Conservation (phyloP, 2,113 vertebrate species). For the Alexandromys fortis region DNA sequence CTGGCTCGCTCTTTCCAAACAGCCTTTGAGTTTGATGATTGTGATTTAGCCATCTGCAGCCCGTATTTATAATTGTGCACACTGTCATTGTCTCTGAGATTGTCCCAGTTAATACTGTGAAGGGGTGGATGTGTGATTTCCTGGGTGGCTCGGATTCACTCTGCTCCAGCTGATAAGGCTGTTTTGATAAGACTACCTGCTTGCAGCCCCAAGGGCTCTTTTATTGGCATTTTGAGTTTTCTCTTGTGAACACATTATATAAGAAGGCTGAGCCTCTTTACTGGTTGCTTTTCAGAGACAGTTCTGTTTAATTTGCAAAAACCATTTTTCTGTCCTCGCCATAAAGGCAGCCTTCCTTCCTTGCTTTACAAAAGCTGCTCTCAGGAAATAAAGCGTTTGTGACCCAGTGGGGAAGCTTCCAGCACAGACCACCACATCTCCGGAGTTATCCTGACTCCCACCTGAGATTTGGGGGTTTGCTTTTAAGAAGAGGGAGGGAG, state of each 20-base stretch:
- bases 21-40: slow-evolving; percentile 63
- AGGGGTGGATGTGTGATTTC: slow-evolving; percentile 73
- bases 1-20: slow-evolving; percentile 69
- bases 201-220: slow-evolving; percentile 37
- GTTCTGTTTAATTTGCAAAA: slow-evolving; percentile 77
- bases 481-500: slow-evolving; percentile 52
- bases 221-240: slow-evolving; percentile 68
- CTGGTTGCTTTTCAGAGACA: slow-evolving; percentile 61
- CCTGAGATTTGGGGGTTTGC: slow-evolving; percentile 76
- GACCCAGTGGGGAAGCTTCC: slow-evolving; percentile 61
- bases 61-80: slow-evolving; percentile 60
- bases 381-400: slow-evolving; percentile 64
- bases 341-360: slow-evolving; percentile 65
- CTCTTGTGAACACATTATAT: slow-evolving; percentile 61
- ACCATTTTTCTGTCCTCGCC: slow-evolving; percentile 70
- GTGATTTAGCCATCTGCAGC: slow-evolving; percentile 65
- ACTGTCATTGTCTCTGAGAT: slow-evolving; percentile 69
- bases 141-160: slow-evolving; percentile 67
- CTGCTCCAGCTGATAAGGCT: slow-evolving; percentile 15
- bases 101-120: slow-evolving; percentile 73
- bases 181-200: slow-evolving; percentile 66
- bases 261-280: slow-evolving; percentile 55
- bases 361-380: slow-evolving; percentile 69
- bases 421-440: slow-evolving; percentile 49
- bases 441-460: slow-evolving; percentile 62